Base-by-base conservation (phyloP, 2,113 vertebrate species). In the Strix uralensis region DNA sequence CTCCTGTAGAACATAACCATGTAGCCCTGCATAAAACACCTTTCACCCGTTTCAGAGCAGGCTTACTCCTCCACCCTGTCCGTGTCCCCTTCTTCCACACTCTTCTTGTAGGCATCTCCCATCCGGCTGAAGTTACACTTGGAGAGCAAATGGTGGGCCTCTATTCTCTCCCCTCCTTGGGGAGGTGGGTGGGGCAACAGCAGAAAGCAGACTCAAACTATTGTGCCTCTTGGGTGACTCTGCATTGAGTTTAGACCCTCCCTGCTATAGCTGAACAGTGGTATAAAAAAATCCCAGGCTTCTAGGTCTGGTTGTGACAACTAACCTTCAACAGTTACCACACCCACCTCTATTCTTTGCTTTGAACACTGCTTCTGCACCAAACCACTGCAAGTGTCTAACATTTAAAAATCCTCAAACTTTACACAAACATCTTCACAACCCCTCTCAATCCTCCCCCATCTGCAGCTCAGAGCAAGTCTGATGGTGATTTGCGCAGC, bases 181-280 rank as follows among this genome's bases (percentile, higher is more conserved):
- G 7, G 15, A 66, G 65, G 38, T 57, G 51, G 40, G 27, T 61
- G 26, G 13, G 8, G 34, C 40, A 72, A 49, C 0, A 47, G 63
- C 40, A 88, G 44, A 80, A 82, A 69, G 26, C 38, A 85, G 36
- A 27, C 19, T 74, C 30, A 52, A 44, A 62, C 7, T 25, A 10
- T 18, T 0, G 0, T 34, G 27, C 40, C 54, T 75, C 2, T 1
- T 11, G 25, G 19, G 36, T 62, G 30, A 36, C 23, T 61, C n/a
- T 32, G 38, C 51, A 32, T 3, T 18, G 52, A 59, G 32, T 81
- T 86, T 11, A 74, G n/a, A 63, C 10, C 14, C 71, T 67, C 42
- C 38, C 42, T 67, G 77, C 69, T 11, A 32, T 0, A 87, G 46
- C 27, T 78, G 44, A 91, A 65, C 14, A 36, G 27, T 0, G 4